phyloP scores from a whole-genome alignment of 2,888 invertebrate genomes.

The Danaus chrysippus region DNA sequence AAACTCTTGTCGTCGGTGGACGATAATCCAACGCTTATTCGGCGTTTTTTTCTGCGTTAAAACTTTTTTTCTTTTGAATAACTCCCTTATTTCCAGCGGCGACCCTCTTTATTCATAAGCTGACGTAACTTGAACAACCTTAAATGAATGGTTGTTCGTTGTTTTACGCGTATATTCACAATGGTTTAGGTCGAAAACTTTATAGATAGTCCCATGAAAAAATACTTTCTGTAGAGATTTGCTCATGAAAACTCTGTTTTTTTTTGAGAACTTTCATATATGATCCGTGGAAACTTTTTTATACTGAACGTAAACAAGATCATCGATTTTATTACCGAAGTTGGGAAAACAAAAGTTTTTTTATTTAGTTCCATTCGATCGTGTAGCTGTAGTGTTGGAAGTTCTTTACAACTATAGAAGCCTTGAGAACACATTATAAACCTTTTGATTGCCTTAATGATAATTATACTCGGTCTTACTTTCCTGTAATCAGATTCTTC shows the following conservation, averaged over 20 bases:
- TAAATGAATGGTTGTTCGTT: constrained; percentile 78
- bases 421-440: neutral
- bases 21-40: constrained; percentile 70
- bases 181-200: constrained; percentile 70
- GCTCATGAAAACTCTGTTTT: constrained; percentile 26
- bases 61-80: constrained; percentile 69
- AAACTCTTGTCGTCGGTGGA: constrained; percentile 69
- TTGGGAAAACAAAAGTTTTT: constrained; percentile 8
- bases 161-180: constrained; percentile 77
- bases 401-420: neutral
- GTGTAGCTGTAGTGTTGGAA: neutral
- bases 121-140: constrained; percentile 73
- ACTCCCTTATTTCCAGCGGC: constrained; percentile 61
- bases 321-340: constrained; percentile 28
- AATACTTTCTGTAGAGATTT: constrained; percentile 34
- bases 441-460: neutral
- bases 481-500: neutral
- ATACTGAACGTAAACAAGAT: constrained; percentile 18
- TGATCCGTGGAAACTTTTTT: constrained; percentile 24
- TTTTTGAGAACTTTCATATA: constrained; percentile 24
- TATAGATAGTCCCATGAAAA: constrained; percentile 58
- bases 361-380: neutral
- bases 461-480: neutral
- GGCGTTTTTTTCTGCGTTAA: constrained; percentile 63
- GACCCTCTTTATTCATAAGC: constrained; percentile 76